Evolutionary conservation across 1,140 invertebrate species (phyloP).

Genomic region (Nomia melanderi): DNA sequence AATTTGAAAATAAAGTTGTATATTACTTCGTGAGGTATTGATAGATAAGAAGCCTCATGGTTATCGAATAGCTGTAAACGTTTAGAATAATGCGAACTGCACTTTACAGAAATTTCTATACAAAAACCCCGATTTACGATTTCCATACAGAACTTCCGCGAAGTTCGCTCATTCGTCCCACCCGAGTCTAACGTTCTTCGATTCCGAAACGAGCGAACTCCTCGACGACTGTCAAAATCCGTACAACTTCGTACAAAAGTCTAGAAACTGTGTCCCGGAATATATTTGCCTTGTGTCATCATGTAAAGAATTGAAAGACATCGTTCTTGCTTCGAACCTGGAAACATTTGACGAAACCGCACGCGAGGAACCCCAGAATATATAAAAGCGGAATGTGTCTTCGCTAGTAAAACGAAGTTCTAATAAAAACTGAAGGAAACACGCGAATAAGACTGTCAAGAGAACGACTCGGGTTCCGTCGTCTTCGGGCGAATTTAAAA

Average conservation of each 20-base stretch:
- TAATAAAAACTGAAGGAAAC: too few relatives aligned
- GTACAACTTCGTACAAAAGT: constrained; percentile 6
- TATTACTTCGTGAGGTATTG: too few relatives aligned
- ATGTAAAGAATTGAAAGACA: too few relatives aligned
- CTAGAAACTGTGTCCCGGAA: constrained; percentile 10
- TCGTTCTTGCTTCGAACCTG: too few relatives aligned
- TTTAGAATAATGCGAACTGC: too few relatives aligned
- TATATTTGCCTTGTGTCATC: not conserved
- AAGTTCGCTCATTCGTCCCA: constrained; percentile 15
- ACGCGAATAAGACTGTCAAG: not conserved
- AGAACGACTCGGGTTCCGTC: too few relatives aligned
- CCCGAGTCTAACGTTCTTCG: not conserved
- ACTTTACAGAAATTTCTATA: not conserved
- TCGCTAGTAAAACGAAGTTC: not conserved
- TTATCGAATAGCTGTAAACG: too few relatives aligned
- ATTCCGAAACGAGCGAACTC: constrained; percentile 1
- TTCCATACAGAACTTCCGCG: not conserved
- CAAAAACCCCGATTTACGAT: not conserved
- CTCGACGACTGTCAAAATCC: constrained; percentile 34
- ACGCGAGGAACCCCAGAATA: not conserved
- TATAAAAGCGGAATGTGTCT: not conserved
- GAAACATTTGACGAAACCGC: too few relatives aligned
- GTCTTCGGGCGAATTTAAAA: too few relatives aligned
- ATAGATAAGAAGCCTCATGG: too few relatives aligned
- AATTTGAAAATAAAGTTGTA: too few relatives aligned